These are phyloP conservation scores for Vultur gryphus DNA, from an alignment of 2,797 vertebrate species.

Conservation along the genomic window DNA sequence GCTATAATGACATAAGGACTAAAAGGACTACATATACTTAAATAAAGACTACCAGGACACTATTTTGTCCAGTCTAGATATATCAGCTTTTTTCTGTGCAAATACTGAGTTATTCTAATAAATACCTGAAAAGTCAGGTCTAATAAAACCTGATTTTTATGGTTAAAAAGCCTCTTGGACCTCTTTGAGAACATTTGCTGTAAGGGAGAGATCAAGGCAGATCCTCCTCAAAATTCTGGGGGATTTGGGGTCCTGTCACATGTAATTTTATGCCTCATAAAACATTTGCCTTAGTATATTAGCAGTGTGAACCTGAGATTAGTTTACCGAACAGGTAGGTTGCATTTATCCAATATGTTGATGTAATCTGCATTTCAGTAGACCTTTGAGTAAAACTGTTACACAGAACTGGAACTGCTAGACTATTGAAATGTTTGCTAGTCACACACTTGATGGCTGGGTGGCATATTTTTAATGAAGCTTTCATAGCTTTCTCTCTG, in stretches of 20 bases:
- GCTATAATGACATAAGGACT: background rate
- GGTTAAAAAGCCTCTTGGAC: background rate
- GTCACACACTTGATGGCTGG: background rate
- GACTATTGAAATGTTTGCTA: background rate
- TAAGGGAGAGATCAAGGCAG: background rate
- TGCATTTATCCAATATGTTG: background rate
- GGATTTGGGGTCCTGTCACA: background rate
- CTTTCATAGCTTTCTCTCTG: background rate
- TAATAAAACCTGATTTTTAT: background rate
- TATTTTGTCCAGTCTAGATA: background rate
- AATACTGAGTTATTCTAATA: background rate
- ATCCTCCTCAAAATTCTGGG: background rate
- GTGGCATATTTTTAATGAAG: background rate
- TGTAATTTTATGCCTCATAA: background rate
- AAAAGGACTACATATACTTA: background rate
- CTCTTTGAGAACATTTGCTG: background rate
- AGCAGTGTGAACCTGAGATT: background rate
- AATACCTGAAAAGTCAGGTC: rapidly evolving
- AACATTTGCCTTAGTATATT: background rate
- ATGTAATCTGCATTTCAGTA: background rate
- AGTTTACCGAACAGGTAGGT: background rate
- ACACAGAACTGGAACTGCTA: background rate
- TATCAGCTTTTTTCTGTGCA: rapidly evolving
- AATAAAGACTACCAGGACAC: background rate
- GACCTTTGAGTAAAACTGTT: background rate